phyloP scores from a whole-genome alignment of 1,140 invertebrate genomes.

The Spodoptera frugiperda region DNA sequence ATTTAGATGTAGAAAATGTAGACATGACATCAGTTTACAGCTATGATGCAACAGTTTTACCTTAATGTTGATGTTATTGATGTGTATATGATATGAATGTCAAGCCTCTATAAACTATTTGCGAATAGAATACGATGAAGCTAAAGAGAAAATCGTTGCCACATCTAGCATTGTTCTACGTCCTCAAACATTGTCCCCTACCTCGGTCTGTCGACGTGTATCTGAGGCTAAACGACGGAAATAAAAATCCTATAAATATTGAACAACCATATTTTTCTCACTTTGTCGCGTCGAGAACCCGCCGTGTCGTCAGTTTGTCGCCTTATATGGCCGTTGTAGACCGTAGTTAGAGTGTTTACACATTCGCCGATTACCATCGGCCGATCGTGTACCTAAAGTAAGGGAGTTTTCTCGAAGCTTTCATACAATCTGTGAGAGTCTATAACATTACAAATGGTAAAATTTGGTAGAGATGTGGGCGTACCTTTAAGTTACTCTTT shows the following conservation, averaged over 20 bases:
- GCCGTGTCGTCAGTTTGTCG: slow-evolving; percentile 63
- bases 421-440: no score
- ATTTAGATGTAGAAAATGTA: no score
- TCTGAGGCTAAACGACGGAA: slow-evolving; percentile 81
- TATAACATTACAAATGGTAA: no score
- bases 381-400: neutral
- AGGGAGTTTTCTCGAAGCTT: neutral
- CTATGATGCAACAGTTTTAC: no score
- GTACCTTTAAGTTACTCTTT: no score
- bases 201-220: slow-evolving; percentile 65
- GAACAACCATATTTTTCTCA: slow-evolving; percentile 84
- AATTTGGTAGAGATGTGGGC: no score
- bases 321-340: slow-evolving; percentile 54
- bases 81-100: no score
- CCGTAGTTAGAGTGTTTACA: slow-evolving; percentile 52
- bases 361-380: neutral
- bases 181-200: slow-evolving; percentile 56
- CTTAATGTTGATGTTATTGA: no score
- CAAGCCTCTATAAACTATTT: no score
- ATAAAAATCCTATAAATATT: slow-evolving; percentile 86
- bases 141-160: slow-evolving; percentile 1
- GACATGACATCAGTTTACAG: no score
- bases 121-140: no score
- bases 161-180: slow-evolving; percentile 56
- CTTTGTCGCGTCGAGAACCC: slow-evolving; percentile 75